Percentiles rank a stretch among this genome's conserved stretches.
Conservation (phyloP, 2,797 vertebrate species). For the Oophaga sylvatica region DNA sequence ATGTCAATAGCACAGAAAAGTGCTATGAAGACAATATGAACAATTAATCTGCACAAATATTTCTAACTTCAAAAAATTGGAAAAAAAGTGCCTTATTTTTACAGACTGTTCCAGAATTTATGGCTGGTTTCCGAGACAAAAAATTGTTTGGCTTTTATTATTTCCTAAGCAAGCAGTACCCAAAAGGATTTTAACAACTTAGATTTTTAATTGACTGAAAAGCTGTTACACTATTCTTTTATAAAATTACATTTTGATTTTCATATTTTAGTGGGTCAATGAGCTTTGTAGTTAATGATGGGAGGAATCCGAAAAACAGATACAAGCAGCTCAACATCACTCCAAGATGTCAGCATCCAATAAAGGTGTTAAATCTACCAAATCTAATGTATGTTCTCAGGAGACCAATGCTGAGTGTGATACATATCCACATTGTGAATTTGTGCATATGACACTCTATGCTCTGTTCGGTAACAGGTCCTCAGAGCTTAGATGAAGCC, state of each 20-base stretch:
- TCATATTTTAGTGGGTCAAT: constrained; percentile 20
- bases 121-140: neutral
- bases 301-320: constrained; percentile 20
- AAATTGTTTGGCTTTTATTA: neutral
- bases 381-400: constrained; percentile 37
- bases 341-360: constrained; percentile 24
- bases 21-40: too few relatives aligned
- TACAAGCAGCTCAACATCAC: constrained; percentile 22
- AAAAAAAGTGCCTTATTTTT: too few relatives aligned
- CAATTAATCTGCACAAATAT: too few relatives aligned
- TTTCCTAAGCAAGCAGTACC: neutral
- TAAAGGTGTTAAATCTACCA: constrained; percentile 49
- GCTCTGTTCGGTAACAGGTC: constrained; percentile 5
- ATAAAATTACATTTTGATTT: constrained; percentile 18
- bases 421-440: neutral
- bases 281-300: constrained; percentile 22
- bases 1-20: too few relatives aligned
- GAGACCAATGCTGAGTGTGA: constrained; percentile 15
- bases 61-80: too few relatives aligned
- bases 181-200: neutral
- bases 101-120: too few relatives aligned
- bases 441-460: constrained; percentile 23
- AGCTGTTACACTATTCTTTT: neutral
- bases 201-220: constrained; percentile 6
- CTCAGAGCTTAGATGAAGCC: constrained; percentile 1